Evolutionary conservation across 2,113 vertebrate genomes (phyloP).

Genomic region (Thalassarche chlororhynchos): DNA sequence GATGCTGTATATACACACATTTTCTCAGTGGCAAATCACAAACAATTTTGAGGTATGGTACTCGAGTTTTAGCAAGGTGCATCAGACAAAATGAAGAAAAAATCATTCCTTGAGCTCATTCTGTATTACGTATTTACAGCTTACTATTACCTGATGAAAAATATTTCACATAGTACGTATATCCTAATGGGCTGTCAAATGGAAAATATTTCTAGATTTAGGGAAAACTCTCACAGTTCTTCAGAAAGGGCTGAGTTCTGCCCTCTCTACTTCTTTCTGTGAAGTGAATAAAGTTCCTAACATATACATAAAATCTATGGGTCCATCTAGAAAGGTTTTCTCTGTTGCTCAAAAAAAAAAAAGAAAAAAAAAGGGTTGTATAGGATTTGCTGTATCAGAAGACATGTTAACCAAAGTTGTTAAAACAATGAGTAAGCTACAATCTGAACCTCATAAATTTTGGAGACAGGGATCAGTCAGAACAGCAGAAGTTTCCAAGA

Average conservation of each 20-base stretch:
- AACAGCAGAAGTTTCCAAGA: not conserved
- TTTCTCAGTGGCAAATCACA: slow-evolving; percentile 39
- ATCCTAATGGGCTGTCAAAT: not conserved
- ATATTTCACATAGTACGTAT: not conserved
- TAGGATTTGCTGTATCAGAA: not conserved
- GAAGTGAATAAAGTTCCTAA: not conserved
- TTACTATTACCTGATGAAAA: slow-evolving; percentile 44
- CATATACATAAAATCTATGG: not conserved
- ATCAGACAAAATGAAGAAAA: slow-evolving; percentile 48
- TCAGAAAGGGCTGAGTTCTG: not conserved
- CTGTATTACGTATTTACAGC: not conserved
- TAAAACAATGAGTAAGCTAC: not conserved
- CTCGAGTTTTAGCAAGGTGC: slow-evolving; percentile 50
- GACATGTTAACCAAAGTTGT: not conserved
- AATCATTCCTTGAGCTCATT: slow-evolving; percentile 20
- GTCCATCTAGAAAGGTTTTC: not conserved
- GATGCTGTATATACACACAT: slow-evolving; percentile 39
- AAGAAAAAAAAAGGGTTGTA: too few species aligned
- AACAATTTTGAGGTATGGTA: slow-evolving; percentile 24
- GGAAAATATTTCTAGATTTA: not conserved
- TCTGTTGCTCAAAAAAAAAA: not conserved
- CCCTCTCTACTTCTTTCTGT: not conserved
- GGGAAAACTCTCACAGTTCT: not conserved
- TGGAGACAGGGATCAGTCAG: not conserved
- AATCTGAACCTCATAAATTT: not conserved